phyloP scores from a whole-genome alignment of 2,888 invertebrate species.

The Phoenoteleia sp. region DNA sequence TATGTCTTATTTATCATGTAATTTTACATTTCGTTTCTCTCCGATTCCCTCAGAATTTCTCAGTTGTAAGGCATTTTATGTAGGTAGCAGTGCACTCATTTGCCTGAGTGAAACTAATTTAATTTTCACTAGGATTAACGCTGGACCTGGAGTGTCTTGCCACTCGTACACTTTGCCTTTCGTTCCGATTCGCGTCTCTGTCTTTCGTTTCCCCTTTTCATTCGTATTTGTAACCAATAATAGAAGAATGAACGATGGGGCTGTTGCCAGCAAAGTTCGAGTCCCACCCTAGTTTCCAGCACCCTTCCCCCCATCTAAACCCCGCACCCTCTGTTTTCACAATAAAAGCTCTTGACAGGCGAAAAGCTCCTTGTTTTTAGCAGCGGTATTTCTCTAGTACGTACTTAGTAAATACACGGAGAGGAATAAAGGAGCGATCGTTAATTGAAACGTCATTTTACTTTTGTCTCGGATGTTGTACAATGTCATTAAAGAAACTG shows the following conservation, averaged over 20 bases:
- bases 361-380: constrained; percentile 66
- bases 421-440: constrained; percentile 53
- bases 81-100: no score
- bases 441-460: constrained; percentile 66
- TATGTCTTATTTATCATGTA: no score
- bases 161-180: neutral
- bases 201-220: neutral
- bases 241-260: constrained; percentile 65
- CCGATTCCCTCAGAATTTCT: no score
- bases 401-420: constrained; percentile 61
- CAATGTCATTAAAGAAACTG: constrained; percentile 53
- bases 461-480: constrained; percentile 44
- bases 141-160: neutral
- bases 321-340: constrained; percentile 34
- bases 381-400: constrained; percentile 50
- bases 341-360: constrained; percentile 62
- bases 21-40: no score
- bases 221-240: constrained; percentile 72
- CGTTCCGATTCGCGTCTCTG: constrained; percentile 1
- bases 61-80: no score
- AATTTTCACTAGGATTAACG: no score
- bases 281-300: neutral
- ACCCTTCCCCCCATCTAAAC: neutral
- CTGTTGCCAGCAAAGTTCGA: constrained; percentile 64
- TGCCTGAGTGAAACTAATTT: no score